These are phyloP conservation scores for Alosa sapidissima DNA, from an alignment of 2,797 vertebrate genomes.

Conservation along the genomic window DNA sequence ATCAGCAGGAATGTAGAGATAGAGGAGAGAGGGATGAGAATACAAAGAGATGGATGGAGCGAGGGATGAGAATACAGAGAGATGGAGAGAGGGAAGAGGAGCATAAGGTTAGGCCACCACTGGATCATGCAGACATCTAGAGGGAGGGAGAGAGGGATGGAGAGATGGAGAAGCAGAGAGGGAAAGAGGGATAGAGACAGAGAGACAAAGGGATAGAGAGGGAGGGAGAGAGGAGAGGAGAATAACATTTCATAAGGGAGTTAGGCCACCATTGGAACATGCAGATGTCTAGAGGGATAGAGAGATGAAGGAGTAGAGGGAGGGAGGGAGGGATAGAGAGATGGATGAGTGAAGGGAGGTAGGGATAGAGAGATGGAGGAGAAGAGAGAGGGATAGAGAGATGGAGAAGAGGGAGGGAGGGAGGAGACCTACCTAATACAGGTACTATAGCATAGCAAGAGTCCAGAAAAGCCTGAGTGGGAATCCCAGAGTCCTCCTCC, in stretches of 20 bases:
- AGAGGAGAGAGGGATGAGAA: too few relatives aligned
- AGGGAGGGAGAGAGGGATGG: neutral
- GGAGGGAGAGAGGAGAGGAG: neutral
- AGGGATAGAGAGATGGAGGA: neutral
- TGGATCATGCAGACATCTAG: neutral
- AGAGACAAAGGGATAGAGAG: neutral
- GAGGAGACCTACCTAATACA: slow-evolving; percentile 87
- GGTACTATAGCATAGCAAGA: slow-evolving; percentile 99
- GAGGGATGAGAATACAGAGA: too few relatives aligned
- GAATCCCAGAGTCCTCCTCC: slow-evolving; percentile 92
- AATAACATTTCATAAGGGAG: too few relatives aligned
- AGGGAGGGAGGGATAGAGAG: neutral
- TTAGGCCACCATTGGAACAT: too few relatives aligned
- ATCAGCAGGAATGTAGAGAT: too few relatives aligned
- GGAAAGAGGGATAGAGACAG: neutral
- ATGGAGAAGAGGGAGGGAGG: slow-evolving; percentile 12
- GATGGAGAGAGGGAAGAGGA: too few relatives aligned
- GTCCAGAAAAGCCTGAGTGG: slow-evolving; percentile 94
- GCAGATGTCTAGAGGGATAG: neutral
- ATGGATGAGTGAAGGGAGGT: neutral
- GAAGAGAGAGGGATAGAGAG: slow-evolving; percentile 25
- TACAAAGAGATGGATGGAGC: too few relatives aligned
- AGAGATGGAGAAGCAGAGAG: neutral
- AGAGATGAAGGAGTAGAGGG: neutral
- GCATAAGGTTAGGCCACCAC: too few relatives aligned